These are phyloP conservation scores for Ctenoplectra terminalis DNA, from an alignment of 1,140 invertebrate species.

Conservation along the genomic window DNA sequence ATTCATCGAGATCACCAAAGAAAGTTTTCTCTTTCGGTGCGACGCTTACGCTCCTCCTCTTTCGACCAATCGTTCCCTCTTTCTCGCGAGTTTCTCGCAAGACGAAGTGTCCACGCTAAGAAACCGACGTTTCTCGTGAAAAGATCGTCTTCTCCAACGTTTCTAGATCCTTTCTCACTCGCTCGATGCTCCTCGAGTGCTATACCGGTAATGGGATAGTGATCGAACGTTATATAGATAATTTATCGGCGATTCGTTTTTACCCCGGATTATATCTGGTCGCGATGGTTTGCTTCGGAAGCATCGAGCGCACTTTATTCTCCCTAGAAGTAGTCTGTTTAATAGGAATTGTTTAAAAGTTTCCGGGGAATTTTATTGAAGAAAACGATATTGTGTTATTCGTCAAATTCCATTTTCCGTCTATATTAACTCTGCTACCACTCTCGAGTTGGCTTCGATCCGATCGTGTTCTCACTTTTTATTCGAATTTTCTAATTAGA, in stretches of 20 bases:
- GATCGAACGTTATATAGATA: constrained; percentile 36
- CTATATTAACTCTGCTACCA: background rate
- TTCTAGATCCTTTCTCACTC: background rate
- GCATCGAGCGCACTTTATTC: constrained; percentile 1
- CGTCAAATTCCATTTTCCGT: background rate
- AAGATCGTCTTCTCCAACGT: constrained; percentile 23
- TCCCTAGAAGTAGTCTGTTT: background rate
- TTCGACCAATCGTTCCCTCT: constrained; percentile 38
- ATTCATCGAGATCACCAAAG: constrained; percentile 47
- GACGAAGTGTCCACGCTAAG: constrained; percentile 54
- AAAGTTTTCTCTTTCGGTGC: constrained; percentile 66
- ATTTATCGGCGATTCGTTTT: constrained; percentile 28
- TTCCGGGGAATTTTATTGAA: background rate
- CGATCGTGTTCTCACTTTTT: too few species aligned
- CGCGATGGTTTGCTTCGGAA: constrained; percentile 6
- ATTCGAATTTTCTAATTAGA: too few species aligned
- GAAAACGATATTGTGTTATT: background rate
- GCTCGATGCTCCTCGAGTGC: background rate
- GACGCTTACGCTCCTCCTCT: constrained; percentile 58
- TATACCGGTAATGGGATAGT: constrained; percentile 31
- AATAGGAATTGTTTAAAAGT: constrained; percentile 23
- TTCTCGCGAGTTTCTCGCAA: constrained; percentile 37
- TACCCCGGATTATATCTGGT: constrained; percentile 4
- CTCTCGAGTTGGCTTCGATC: too few species aligned
- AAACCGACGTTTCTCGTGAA: constrained; percentile 45